Conservation (phyloP, 2,888 invertebrate species). For the Oithona nana region DNA sequence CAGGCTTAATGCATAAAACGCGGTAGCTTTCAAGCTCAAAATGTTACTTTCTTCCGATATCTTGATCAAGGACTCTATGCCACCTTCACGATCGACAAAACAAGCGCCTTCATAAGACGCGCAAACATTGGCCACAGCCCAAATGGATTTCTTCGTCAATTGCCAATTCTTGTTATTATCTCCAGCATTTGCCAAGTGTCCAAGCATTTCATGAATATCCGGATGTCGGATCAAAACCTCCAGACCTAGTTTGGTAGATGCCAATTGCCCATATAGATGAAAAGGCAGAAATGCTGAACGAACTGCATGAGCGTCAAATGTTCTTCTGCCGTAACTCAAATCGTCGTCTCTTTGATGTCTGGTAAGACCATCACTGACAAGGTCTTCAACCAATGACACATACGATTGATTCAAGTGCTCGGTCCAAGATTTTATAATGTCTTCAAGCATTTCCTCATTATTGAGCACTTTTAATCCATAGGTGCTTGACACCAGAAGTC, state of each 20-base stretch:
- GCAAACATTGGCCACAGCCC: constrained; percentile 63
- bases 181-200: not conserved
- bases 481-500: constrained; percentile 50
- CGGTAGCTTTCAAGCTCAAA: constrained; percentile 52
- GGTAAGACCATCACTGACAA: constrained; percentile 67
- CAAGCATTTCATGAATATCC: constrained; percentile 30
- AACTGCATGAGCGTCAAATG: constrained; percentile 30
- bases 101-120: constrained; percentile 32
- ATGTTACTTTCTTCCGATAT: constrained; percentile 59
- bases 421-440: constrained; percentile 39
- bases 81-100: constrained; percentile 30
- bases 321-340: constrained; percentile 48
- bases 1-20: constrained; percentile 67
- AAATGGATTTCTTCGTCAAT: constrained; percentile 65
- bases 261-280: constrained; percentile 67
- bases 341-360: constrained; percentile 59
- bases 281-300: constrained; percentile 38
- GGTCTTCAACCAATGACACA: constrained; percentile 68
- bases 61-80: constrained; percentile 29
- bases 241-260: constrained; percentile 37
- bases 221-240: constrained; percentile 36
- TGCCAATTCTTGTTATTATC: constrained; percentile 47
- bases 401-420: constrained; percentile 57
- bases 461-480: constrained; percentile 41
- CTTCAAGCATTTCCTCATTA: constrained; percentile 50